Base-by-base conservation (phyloP, 2,888 invertebrate genomes). In the Drosophila antonietae region DNA sequence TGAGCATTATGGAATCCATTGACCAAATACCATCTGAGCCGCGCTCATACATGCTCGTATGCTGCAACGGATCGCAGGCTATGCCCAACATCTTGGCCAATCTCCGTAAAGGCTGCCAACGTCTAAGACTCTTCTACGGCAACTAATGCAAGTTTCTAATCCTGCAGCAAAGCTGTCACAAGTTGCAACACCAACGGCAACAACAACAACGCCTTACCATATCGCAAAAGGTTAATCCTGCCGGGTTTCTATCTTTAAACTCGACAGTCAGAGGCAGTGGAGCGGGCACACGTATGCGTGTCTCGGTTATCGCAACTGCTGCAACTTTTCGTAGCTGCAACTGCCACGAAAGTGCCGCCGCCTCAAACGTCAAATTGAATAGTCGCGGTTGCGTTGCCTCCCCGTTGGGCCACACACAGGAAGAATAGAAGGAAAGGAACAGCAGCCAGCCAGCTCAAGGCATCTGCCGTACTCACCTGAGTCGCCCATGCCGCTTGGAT, bases 41-140 rank as follows among this genome's bases (percentile, higher is more conserved):
- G n/a, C 94, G 93, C 74, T 93, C 94, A 90, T 95, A 95, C 92
- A 96, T 95, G 91, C 95, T 94, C 41, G 95, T 95, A 89, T 95
- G 95, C 80, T 94, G 93, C 51, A 95, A 93, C 18, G 93, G 93
- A 91, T 93, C 93, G 79, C 91, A 91, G 35, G 91, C 93, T 63
- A 93, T 89, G 68, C 92, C 92, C 58, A 92, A 83, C 92, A 93
- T 93, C 75, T 85, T 91, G 60, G 14, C n/a, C 4, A 37, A 1
- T 59, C 20, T 60, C 56, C 53, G 44, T 15, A 15, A 33, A 51
- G 33, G 20, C 10, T 33, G 23, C 37, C 5, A 68, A 92, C 83
- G 70, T 89, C 90, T 47, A 90, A 84, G 87, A 90, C 91, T 80
- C 89, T 88, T 68, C 84, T 87, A 83, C 74, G 63, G 69, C 65